Evolutionary conservation across 2,113 vertebrate genomes (phyloP), one percentile per base, ranked within the genome.

Genomic region (Paralichthys olivaceus): DNA sequence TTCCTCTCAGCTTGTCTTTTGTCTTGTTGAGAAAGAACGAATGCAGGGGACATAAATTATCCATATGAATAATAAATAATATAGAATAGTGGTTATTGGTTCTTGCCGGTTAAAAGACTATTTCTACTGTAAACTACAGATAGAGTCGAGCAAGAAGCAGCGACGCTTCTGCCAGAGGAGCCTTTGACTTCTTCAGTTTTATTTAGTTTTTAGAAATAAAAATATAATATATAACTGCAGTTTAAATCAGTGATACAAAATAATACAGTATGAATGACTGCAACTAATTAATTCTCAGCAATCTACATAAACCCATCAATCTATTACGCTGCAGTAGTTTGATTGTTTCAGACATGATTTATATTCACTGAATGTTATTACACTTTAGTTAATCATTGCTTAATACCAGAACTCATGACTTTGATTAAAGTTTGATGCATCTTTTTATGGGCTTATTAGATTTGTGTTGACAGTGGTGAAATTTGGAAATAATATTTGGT

Each of bases 61-160:
- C 65, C 49, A 86, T 69, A 65, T 79, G 51, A 58, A 84, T 72
- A 64, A 84, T 87, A 28, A 82, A 86, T 89, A 80, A 79, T 72
- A 59, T 32, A 78, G 32, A 72, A 55, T 11, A 40, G 40, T 25
- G 26, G 49, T 45, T 77, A 73, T 70, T 77, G 70, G 68, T 55
- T 67, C 60, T 49, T 43, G 23, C 22, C 19, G 9, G 12, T 45
- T 45, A 17, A 45, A 45, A 45, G 45, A 49, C 0, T 20, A 2
- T 49, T 49, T 49, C 37, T 49, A 19, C 14, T 64, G 23, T 62
- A 28, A n/a, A 43, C 13, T 43, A 32, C 45, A 60, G 29, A 79
- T 34, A 34, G 32, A 55, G 20, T 64, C 49, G 43, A 17, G 13
- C 43, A 45, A 4, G 43, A 15, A 13, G 43, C 43, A 34, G 32